These are phyloP conservation scores for Pedetes capensis DNA, from an alignment of 2,113 vertebrate species.

Conservation along the genomic window DNA sequence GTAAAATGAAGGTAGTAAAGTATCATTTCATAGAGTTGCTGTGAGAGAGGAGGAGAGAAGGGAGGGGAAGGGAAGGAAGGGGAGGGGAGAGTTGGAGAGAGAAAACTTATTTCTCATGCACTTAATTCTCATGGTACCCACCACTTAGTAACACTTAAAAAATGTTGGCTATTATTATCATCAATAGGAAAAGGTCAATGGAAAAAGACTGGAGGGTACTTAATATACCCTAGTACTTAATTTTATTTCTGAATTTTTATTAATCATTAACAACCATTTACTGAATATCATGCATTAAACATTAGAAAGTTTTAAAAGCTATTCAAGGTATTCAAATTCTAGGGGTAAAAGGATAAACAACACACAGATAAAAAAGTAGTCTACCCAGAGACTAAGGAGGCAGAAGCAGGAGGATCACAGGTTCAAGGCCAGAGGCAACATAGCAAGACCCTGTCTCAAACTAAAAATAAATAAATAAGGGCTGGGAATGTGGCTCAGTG, in stretches of 20 bases:
- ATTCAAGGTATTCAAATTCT: slow-evolving; percentile 11
- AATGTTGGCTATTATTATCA: slow-evolving; percentile 40
- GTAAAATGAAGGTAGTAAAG: no score
- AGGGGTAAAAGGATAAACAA: slow-evolving; percentile 28
- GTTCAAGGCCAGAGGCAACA: no score
- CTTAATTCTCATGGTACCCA: slow-evolving; percentile 33
- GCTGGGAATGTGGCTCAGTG: no score
- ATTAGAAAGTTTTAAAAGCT: slow-evolving; percentile 39
- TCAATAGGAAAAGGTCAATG: slow-evolving; percentile 44
- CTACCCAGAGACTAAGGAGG: neutral
- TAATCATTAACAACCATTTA: slow-evolving; percentile 59
- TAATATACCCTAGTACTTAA: slow-evolving; percentile 37
- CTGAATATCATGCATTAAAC: slow-evolving; percentile 44
- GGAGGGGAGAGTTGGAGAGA: neutral
- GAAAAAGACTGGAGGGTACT: slow-evolving; percentile 50
- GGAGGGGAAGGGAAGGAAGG: neutral
- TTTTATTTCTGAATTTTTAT: slow-evolving; percentile 44
- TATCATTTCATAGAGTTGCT: slow-evolving; percentile 51
- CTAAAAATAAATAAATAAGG: no score
- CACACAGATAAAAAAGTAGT: slow-evolving; percentile 35
- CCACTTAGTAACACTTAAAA: slow-evolving; percentile 46
- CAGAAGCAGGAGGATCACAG: no score
- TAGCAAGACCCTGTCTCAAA: no score
- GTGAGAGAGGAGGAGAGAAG: neutral
- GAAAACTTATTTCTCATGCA: slow-evolving; percentile 17